Evolutionary conservation across 2,797 vertebrate species (phyloP).

Genomic region (Platalea minor): DNA sequence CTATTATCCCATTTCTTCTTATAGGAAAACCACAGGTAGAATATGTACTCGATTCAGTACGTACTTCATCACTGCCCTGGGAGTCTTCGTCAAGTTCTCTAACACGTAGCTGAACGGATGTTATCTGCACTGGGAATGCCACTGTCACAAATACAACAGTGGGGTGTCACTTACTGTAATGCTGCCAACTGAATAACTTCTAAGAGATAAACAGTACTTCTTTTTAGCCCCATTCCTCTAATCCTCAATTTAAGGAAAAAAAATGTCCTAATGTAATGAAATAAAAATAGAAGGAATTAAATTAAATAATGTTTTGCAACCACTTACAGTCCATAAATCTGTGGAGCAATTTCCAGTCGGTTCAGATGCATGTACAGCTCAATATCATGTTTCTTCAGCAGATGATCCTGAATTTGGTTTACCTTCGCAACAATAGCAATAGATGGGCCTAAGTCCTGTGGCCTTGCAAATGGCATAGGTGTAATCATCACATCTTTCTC

Average conservation of each 20-base stretch:
- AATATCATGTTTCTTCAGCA: slow-evolving; percentile 96
- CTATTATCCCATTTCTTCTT: background rate
- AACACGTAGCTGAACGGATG: background rate
- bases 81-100: background rate
- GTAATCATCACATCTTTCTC: slow-evolving; percentile 92
- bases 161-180: background rate
- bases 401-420: slow-evolving; percentile 96
- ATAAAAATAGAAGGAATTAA: background rate
- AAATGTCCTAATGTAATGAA: background rate
- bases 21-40: background rate
- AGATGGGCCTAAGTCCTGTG: slow-evolving; percentile 93
- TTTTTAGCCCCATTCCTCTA: background rate
- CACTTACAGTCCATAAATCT: slow-evolving; percentile 98
- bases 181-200: background rate
- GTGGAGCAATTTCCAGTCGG: slow-evolving; percentile 96
- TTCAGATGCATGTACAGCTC: slow-evolving; percentile 98
- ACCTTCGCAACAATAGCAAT: slow-evolving; percentile 98
- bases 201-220: background rate
- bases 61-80: background rate
- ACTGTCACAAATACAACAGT: background rate
- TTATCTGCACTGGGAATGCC: background rate
- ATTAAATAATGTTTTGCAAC: background rate
- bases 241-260: background rate
- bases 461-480: slow-evolving; percentile 93
- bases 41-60: background rate